Percentiles rank a stretch among this genome's conserved stretches.
phyloP scores from a whole-genome alignment of 1,140 invertebrate genomes.

The Drosophila ercepeae region DNA sequence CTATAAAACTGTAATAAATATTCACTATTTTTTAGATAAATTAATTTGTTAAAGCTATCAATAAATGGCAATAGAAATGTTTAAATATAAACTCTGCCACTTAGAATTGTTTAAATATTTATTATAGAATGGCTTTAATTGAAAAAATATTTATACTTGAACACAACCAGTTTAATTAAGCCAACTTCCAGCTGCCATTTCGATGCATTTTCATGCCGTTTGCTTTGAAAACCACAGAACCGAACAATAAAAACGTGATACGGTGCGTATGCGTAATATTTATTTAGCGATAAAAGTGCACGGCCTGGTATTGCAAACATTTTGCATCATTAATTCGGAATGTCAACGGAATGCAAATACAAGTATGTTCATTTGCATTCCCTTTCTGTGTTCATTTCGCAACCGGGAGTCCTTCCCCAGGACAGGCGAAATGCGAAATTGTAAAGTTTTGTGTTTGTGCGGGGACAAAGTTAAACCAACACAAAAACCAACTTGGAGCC shows the following conservation, averaged over 20 bases:
- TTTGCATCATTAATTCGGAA: constrained; percentile 37
- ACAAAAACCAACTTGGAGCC: constrained; percentile 9
- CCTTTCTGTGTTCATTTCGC: constrained; percentile 16
- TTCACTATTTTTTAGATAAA: no score
- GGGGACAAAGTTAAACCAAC: constrained; percentile 12
- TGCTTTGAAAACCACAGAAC: background rate
- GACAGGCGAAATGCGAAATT: background rate
- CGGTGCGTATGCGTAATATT: constrained; percentile 37
- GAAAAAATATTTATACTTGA: background rate
- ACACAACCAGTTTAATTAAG: background rate
- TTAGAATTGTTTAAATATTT: background rate
- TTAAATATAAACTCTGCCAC: no score
- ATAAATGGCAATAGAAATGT: no score
- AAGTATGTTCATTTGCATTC: constrained; percentile 11
- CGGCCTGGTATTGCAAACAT: constrained; percentile 6
- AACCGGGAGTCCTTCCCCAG: background rate
- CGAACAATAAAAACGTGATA: background rate
- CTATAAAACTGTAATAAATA: no score
- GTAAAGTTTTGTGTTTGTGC: constrained; percentile 3
- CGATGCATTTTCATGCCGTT: background rate
- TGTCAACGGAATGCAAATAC: constrained; percentile 37
- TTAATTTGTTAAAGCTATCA: no score
- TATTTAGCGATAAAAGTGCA: constrained; percentile 32
- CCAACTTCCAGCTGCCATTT: background rate
- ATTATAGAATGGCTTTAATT: background rate